Evolutionary conservation across 2,113 vertebrate species (phyloP).

Genomic region (Callipepla squamata): DNA sequence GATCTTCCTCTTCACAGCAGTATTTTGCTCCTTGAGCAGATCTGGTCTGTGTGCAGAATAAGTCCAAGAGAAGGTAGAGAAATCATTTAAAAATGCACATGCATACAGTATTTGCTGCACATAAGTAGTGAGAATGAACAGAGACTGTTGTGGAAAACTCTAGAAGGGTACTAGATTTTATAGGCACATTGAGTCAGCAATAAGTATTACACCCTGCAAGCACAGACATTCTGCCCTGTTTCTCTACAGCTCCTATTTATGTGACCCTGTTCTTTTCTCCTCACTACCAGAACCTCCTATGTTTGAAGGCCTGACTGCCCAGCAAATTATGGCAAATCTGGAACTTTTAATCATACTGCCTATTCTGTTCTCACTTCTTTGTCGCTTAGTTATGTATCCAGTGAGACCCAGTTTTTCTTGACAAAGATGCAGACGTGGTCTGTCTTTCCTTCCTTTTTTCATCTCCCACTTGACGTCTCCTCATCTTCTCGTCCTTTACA

Average conservation of each 20-base stretch:
- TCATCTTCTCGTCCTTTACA: not conserved
- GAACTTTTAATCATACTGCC: not conserved
- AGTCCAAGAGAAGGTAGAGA: not conserved
- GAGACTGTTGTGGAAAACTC: not conserved
- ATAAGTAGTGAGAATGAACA: not conserved
- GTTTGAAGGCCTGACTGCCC: not conserved
- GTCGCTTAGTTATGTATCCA: not conserved
- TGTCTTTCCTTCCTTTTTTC: not conserved
- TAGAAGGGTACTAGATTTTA: not conserved
- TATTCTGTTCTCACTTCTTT: not conserved
- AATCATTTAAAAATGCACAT: not conserved
- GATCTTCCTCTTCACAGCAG: not conserved
- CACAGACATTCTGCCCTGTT: not conserved
- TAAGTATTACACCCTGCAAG: not conserved
- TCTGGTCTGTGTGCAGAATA: not conserved
- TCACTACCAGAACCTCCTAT: not conserved
- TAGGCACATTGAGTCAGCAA: not conserved
- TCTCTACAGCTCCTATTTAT: not conserved
- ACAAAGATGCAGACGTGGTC: not conserved
- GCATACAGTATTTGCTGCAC: not conserved
- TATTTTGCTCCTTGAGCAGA: not conserved
- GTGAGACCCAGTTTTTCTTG: not conserved
- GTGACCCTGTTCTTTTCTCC: not conserved
- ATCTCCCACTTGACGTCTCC: not conserved
- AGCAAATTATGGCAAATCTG: not conserved